Conservation (phyloP, 2,113 vertebrate genomes). For the Anarhynchus alexandrinus region DNA sequence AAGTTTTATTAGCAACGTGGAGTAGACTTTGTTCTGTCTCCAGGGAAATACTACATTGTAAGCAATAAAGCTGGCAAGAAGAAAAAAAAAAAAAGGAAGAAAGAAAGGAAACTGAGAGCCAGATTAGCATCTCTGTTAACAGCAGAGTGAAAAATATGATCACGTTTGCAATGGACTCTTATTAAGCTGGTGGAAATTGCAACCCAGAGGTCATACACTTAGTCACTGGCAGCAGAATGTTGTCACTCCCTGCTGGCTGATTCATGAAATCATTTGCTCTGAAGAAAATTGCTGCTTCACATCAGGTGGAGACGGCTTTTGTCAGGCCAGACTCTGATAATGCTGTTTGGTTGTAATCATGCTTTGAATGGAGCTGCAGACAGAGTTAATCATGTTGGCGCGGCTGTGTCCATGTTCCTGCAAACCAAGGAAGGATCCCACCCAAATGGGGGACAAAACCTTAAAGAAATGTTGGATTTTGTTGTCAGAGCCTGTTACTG, state of each 20-base stretch:
- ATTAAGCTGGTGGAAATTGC: slow-evolving; percentile 24
- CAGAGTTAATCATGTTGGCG: not conserved
- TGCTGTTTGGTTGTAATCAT: not conserved
- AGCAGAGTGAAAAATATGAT: slow-evolving; percentile 3
- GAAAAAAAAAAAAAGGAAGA: not conserved
- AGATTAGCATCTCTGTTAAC: slow-evolving; percentile 29
- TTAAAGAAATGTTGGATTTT: not conserved
- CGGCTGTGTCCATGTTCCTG: not conserved
- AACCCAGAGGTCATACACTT: not conserved
- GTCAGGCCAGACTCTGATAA: not conserved
- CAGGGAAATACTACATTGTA: not conserved
- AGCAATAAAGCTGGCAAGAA: not conserved
- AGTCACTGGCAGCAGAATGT: slow-evolving; percentile 7
- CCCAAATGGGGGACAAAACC: not conserved
- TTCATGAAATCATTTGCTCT: slow-evolving; percentile 40
- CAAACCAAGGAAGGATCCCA: not conserved
- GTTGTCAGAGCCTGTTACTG: not conserved
- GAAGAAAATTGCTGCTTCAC: slow-evolving; percentile 12
- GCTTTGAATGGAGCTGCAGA: not conserved
- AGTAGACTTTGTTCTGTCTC: not conserved
- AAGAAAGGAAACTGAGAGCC: not conserved
- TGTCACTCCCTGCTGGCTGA: slow-evolving; percentile 48
- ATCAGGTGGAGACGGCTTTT: not conserved
- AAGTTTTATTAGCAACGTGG: not conserved
- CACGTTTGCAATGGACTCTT: not conserved